Percentiles rank a stretch among this genome's conserved stretches.
Evolutionary conservation across 2,888 invertebrate species (phyloP).

Genomic region (Aporophyla nigra): DNA sequence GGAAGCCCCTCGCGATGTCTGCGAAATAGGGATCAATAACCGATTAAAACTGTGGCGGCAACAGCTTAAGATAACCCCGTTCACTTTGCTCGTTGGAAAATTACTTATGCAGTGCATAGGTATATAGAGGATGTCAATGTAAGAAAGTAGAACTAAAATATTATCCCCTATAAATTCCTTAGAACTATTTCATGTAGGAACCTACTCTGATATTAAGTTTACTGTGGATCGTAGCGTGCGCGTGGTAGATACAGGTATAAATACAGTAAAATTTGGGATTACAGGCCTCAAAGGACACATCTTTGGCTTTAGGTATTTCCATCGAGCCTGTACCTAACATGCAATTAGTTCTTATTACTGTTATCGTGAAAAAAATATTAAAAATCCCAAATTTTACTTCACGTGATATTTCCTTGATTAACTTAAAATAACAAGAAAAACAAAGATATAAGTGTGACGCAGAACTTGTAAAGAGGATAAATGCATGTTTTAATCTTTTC

Average conservation of each 20-base stretch:
- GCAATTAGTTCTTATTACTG: background rate
- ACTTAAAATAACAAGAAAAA: background rate
- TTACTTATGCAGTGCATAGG: background rate
- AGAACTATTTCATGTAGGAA: background rate
- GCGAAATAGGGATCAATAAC: conserved; percentile 54
- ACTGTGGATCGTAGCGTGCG: background rate
- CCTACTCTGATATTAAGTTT: background rate
- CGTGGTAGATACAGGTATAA: background rate
- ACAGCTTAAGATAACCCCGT: conserved; percentile 42
- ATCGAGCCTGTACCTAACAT: background rate
- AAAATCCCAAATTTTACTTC: background rate
- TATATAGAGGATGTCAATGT: background rate
- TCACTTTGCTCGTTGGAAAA: conserved; percentile 18
- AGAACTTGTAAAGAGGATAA: background rate
- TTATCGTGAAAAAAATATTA: background rate
- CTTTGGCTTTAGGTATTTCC: background rate
- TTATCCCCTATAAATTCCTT: background rate
- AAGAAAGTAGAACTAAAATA: background rate
- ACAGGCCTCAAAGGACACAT: too few relatives aligned
- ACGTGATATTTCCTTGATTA: too few relatives aligned
- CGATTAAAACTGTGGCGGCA: conserved; percentile 47
- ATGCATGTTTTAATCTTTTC: background rate
- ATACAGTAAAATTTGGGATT: too few relatives aligned
- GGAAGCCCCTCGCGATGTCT: conserved; percentile 8
- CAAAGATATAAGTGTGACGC: background rate